Conservation (phyloP, 2,888 invertebrate species). For the Mechanitis messenoides region DNA sequence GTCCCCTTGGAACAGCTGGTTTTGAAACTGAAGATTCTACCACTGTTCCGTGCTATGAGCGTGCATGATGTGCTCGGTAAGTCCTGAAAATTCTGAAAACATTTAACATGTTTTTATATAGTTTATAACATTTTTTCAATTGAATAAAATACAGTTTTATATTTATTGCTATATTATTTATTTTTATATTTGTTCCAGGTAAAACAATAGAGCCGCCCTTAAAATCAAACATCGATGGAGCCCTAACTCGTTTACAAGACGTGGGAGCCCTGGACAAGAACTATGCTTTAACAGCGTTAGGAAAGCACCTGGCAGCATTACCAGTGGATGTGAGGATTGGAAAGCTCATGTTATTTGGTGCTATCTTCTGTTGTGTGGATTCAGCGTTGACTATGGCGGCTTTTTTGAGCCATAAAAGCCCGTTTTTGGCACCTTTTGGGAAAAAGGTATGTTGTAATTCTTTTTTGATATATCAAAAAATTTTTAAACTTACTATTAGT, state of each 20-base stretch:
- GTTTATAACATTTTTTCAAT: too few relatives aligned
- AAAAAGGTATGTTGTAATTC: slow-evolving; percentile 69
- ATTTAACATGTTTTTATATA: too few relatives aligned
- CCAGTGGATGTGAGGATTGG: slow-evolving; percentile 95
- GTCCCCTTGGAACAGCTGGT: slow-evolving; percentile 90
- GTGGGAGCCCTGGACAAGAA: slow-evolving; percentile 87
- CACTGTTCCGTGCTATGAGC: slow-evolving; percentile 64
- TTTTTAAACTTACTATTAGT: too few relatives aligned
- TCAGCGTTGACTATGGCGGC: slow-evolving; percentile 94
- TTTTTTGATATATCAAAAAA: background rate
- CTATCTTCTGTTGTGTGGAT: slow-evolving; percentile 94
- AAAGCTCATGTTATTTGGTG: slow-evolving; percentile 93
- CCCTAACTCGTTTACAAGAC: slow-evolving; percentile 82
- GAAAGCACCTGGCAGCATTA: slow-evolving; percentile 89
- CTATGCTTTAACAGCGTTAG: slow-evolving; percentile 87
- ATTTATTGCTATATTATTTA: too few relatives aligned
- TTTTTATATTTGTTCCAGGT: slow-evolving; percentile 68
- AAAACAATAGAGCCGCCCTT: slow-evolving; percentile 85
- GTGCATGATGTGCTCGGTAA: slow-evolving; percentile 74
- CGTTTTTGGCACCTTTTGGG: slow-evolving; percentile 85
- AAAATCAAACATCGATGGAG: slow-evolving; percentile 80
- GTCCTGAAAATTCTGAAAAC: slow-evolving; percentile 16
- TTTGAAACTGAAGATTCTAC: slow-evolving; percentile 84
- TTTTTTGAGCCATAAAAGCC: slow-evolving; percentile 86
- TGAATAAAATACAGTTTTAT: background rate